Conservation (phyloP, 2,888 invertebrate genomes). For the Nycteola revayana region DNA sequence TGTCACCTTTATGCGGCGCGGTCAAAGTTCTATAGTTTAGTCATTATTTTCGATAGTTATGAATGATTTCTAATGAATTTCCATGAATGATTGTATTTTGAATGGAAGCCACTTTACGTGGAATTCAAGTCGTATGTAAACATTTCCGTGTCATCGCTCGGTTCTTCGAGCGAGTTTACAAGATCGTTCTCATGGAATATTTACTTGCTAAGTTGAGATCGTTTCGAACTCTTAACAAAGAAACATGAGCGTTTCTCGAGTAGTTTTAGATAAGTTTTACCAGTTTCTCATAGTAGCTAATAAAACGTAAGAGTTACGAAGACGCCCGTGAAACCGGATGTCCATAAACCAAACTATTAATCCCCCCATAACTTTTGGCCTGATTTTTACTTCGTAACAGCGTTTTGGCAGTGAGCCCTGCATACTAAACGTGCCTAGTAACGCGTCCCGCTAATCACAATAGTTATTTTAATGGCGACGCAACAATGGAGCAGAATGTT, state of each 20-base stretch:
- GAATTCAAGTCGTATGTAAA: constrained; percentile 12
- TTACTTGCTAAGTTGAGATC: too few species aligned
- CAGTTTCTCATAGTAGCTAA: not conserved
- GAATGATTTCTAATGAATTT: constrained; percentile 27
- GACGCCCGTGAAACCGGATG: constrained; percentile 1
- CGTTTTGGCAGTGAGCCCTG: constrained; percentile 11
- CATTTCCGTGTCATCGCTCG: constrained; percentile 11
- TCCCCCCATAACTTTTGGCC: constrained; percentile 8
- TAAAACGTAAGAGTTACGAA: constrained; percentile 2
- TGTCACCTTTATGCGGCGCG: constrained; percentile 25
- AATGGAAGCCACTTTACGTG: constrained; percentile 20
- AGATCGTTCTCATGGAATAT: too few species aligned
- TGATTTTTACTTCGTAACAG: constrained; percentile 10
- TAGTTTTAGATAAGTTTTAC: too few species aligned
- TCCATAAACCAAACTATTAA: constrained; percentile 8
- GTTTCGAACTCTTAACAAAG: too few species aligned
- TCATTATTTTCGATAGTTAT: constrained; percentile 26
- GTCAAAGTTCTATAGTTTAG: constrained; percentile 20
- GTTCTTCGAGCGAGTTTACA: not conserved
- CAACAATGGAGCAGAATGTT: constrained; percentile 11
- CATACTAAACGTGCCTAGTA: constrained; percentile 9
- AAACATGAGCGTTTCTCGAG: too few species aligned
- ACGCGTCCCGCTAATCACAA: constrained; percentile 12
- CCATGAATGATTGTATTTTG: constrained; percentile 17
- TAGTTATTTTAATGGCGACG: constrained; percentile 12